These are phyloP conservation scores for Agrotis ipsilon DNA, from an alignment of 2,888 invertebrate species.

Conservation along the genomic window DNA sequence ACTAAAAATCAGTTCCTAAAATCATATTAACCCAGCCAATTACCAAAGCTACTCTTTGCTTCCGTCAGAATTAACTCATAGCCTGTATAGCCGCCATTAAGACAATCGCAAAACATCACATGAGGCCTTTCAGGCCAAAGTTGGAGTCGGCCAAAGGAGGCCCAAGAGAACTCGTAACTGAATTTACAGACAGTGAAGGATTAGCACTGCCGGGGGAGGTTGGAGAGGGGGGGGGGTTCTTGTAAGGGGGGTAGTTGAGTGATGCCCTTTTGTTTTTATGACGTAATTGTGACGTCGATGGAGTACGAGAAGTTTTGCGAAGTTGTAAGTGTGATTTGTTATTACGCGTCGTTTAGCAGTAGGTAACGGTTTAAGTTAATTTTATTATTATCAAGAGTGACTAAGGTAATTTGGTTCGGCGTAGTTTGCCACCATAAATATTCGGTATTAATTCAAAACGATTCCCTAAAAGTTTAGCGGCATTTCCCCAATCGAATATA, in stretches of 20 bases:
- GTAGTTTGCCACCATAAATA: background rate
- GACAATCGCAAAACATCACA: slow-evolving; percentile 22
- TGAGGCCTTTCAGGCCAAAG: slow-evolving; percentile 18
- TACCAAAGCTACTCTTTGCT: background rate
- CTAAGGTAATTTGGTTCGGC: background rate
- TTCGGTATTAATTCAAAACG: background rate
- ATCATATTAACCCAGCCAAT: background rate
- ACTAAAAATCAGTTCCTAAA: background rate
- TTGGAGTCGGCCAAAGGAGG: slow-evolving; percentile 28
- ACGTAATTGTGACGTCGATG: slow-evolving; percentile 18
- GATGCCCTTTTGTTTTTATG: slow-evolving; percentile 41
- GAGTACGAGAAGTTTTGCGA: slow-evolving; percentile 16
- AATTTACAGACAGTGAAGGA: slow-evolving; percentile 55
- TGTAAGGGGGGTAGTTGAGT: slow-evolving; percentile 25
- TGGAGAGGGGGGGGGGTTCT: background rate
- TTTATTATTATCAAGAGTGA: background rate
- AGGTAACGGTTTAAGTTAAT: background rate
- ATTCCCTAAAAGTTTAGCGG: too few relatives aligned
- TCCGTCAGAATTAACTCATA: background rate
- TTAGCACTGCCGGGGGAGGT: slow-evolving; percentile 19
- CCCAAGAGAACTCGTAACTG: slow-evolving; percentile 45
- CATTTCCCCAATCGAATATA: too few relatives aligned
- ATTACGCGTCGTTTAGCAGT: background rate
- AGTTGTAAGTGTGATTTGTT: slow-evolving; percentile 23
- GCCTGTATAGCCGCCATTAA: slow-evolving; percentile 9